Conservation (phyloP, 2,888 invertebrate species). For the Macrophya alboannulata region DNA sequence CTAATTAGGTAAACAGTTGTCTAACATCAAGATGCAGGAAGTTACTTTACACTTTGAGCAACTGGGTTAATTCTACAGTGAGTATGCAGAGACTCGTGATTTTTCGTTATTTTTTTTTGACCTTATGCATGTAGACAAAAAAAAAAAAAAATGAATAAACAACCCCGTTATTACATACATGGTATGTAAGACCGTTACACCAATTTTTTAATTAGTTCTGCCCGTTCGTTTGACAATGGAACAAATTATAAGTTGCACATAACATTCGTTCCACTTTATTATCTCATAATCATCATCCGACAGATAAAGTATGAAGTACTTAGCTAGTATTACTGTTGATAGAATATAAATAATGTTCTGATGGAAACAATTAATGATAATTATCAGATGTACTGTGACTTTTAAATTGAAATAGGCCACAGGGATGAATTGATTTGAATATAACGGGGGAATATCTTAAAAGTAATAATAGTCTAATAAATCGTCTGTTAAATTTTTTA, state of each 20-base stretch:
- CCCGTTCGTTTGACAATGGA: neutral
- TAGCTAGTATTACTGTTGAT: no score
- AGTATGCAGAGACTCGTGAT: neutral
- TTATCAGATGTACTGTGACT: no score
- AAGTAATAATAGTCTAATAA: neutral
- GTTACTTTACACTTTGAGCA: conserved; percentile 28
- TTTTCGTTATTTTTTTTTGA: neutral
- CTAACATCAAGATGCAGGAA: neutral
- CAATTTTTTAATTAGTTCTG: neutral
- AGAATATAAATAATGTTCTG: no score
- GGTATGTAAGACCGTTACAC: conserved; percentile 3
- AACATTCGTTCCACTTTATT: neutral
- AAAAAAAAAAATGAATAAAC: neutral
- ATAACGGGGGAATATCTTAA: neutral
- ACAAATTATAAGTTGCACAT: neutral
- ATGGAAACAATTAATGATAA: no score
- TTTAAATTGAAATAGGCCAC: no score
- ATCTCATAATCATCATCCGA: neutral
- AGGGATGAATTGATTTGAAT: no score
- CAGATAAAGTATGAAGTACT: neutral
- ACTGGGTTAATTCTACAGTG: conserved; percentile 7
- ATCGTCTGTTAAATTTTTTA: neutral
- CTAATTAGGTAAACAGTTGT: neutral
- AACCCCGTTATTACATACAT: neutral
- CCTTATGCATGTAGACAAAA: neutral